A percentile compares a stretch with the other conserved stretches of the same genome.
phyloP scores from a whole-genome alignment of 2,888 invertebrate species.

The Agrotis segetum region DNA sequence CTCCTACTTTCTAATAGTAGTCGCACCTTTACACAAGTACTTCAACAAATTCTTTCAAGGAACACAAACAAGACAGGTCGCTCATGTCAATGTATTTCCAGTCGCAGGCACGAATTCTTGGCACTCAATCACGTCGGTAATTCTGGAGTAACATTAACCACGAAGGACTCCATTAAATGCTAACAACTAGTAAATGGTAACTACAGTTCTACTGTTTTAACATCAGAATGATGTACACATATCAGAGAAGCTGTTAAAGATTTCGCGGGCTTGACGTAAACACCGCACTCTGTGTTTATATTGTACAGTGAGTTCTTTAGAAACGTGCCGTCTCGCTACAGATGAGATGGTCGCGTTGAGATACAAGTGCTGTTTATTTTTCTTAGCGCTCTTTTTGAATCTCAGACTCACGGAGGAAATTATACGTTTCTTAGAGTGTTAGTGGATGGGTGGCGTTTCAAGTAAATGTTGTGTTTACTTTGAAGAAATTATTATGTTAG shows the following conservation, averaged over 20 bases:
- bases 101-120: slow-evolving; percentile 53
- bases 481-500: slow-evolving; percentile 41
- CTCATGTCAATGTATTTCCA: slow-evolving; percentile 58
- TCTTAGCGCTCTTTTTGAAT: slow-evolving; percentile 82
- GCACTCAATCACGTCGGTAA: slow-evolving; percentile 59
- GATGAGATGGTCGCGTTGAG: slow-evolving; percentile 86
- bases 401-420: slow-evolving; percentile 78
- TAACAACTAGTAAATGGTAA: slow-evolving; percentile 52
- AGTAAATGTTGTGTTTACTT: slow-evolving; percentile 62
- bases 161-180: slow-evolving; percentile 55
- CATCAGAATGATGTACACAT: slow-evolving; percentile 51
- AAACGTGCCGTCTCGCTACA: slow-evolving; percentile 81
- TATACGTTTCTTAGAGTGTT: slow-evolving; percentile 79
- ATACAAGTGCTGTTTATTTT: slow-evolving; percentile 87
- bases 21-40: slow-evolving; percentile 41
- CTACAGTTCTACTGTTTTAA: slow-evolving; percentile 53
- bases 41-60: slow-evolving; percentile 48
- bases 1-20: slow-evolving; percentile 44
- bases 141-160: slow-evolving; percentile 60
- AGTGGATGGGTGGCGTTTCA: slow-evolving; percentile 57
- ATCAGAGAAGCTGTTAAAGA: slow-evolving; percentile 72
- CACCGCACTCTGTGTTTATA: slow-evolving; percentile 82
- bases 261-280: slow-evolving; percentile 78
- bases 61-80: slow-evolving; percentile 43
- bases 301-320: slow-evolving; percentile 81